Conservation (phyloP, 2,113 vertebrate genomes). For the Odontophorus gujanensis region DNA sequence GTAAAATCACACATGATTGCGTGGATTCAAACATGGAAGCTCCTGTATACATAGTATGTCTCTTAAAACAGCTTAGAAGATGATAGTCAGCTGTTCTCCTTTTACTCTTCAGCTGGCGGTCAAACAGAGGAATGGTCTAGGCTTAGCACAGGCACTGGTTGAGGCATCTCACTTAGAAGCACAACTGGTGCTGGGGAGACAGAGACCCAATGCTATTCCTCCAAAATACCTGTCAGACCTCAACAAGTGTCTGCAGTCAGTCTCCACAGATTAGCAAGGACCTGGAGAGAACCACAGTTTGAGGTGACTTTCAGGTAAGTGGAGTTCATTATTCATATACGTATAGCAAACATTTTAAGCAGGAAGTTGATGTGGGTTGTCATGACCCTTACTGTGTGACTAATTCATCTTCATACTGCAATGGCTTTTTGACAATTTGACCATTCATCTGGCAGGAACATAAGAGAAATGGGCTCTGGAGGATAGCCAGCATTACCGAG, state of each 20-base stretch:
- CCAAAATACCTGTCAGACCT: background rate
- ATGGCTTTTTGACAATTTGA: constrained; percentile 5
- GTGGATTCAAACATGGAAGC: background rate
- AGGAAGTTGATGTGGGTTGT: background rate
- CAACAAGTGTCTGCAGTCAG: background rate
- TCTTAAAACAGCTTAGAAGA: background rate
- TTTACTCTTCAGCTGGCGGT: background rate
- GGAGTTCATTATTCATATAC: background rate
- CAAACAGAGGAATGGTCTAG: background rate
- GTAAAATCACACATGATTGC: background rate
- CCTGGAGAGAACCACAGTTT: background rate
- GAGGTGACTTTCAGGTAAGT: constrained; percentile 23
- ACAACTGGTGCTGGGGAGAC: background rate
- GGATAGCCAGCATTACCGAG: background rate
- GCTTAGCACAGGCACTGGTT: background rate
- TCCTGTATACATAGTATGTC: background rate
- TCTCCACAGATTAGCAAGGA: background rate
- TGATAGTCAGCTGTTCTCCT: background rate
- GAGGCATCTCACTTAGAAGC: background rate
- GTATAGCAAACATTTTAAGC: background rate
- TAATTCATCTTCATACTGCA: constrained; percentile 18
- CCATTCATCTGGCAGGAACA: background rate
- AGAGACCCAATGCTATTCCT: background rate
- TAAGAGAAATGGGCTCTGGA: background rate
- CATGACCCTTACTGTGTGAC: background rate